Evolutionary conservation across 2,113 vertebrate species (phyloP), one percentile per base, ranked within the genome.

Genomic region (Prinia subflava): DNA sequence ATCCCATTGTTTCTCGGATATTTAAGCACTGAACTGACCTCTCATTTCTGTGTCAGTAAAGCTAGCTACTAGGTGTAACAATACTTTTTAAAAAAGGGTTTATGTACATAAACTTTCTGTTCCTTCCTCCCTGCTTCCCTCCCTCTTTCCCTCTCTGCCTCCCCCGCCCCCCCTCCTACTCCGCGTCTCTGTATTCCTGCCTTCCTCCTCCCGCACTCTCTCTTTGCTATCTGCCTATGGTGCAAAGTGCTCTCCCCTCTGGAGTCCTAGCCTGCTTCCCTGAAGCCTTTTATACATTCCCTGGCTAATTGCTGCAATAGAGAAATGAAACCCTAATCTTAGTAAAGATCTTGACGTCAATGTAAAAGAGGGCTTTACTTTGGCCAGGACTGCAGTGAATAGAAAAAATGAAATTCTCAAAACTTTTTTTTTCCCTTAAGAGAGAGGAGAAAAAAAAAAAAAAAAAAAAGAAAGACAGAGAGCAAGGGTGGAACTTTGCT

Each of bases 291-390:
- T 98, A 98, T 98, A 98, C 98, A 98, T 98, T 98, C 98, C 97
- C 98, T 96, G 96, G 98, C 98, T 98, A 98, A 98, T 98, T 98
- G 98, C 98, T 97, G 98, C 98, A 98, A 98, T 98, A 98, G 97
- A 98, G 98, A 98, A 98, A 98, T 98, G 98, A 98, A 98, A 97
- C 97, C 98, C 98, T 98, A 98, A 99, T 99, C 98, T 99, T 98
- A 98, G 97, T 98, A 98, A 97, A 97, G 98, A 98, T 98, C 98
- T 98, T 99, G 99, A 99, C 99, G 99, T 99, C 99, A 99, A 98
- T 98, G 97, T 97, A 97, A 98, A 98, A 98, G 97, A 98, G 98
- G 98, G 98, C 98, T 98, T 98, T 98, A 97, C 98, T 98, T 98
- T 98, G 98, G 98, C 98, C 97, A 97, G 98, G 94, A 96, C 95